These are phyloP conservation scores for Colostygia pectinataria DNA, from an alignment of 2,888 invertebrate species.

Conservation along the genomic window DNA sequence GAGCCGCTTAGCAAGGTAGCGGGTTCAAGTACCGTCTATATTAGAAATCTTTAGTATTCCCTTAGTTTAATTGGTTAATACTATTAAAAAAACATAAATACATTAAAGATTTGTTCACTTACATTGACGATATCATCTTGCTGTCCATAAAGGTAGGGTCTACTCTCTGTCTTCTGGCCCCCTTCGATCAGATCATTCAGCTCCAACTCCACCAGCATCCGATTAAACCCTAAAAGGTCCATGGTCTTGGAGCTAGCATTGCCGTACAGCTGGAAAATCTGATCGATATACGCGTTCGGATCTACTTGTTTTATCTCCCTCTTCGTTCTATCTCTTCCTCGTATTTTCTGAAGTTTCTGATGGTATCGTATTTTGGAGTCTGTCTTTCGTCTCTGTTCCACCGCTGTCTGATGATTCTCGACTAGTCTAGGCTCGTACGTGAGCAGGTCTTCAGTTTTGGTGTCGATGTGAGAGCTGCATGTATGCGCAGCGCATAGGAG, in stretches of 20 bases:
- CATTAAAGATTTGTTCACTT: slow-evolving; percentile 37
- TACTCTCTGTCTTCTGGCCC: slow-evolving; percentile 54
- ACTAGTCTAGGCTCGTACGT: slow-evolving; percentile 48
- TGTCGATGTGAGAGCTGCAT: slow-evolving; percentile 87
- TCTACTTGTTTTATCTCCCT: slow-evolving; percentile 61
- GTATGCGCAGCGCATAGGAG: slow-evolving; percentile 90
- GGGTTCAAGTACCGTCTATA: too few relatives aligned
- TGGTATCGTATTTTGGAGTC: slow-evolving; percentile 50
- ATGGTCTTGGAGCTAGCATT: slow-evolving; percentile 83
- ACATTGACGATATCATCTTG: slow-evolving; percentile 72
- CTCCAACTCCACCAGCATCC: slow-evolving; percentile 83
- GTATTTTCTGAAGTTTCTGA: slow-evolving; percentile 57
- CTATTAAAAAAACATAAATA: too few relatives aligned
- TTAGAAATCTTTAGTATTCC: too few relatives aligned
- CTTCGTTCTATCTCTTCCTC: slow-evolving; percentile 47
- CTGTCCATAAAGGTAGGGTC: slow-evolving; percentile 52
- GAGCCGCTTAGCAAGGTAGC: too few relatives aligned
- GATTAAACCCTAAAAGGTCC: slow-evolving; percentile 71
- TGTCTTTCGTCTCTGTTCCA: slow-evolving; percentile 50
- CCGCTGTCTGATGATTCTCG: slow-evolving; percentile 41
- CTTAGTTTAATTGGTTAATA: too few relatives aligned
- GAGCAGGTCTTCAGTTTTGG: slow-evolving; percentile 48
- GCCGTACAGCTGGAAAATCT: slow-evolving; percentile 84
- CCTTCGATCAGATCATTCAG: slow-evolving; percentile 78
- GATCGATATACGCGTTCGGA: slow-evolving; percentile 84